Evolutionary conservation across 2,888 invertebrate species (phyloP).

Genomic region (Drosophila subquinaria): DNA sequence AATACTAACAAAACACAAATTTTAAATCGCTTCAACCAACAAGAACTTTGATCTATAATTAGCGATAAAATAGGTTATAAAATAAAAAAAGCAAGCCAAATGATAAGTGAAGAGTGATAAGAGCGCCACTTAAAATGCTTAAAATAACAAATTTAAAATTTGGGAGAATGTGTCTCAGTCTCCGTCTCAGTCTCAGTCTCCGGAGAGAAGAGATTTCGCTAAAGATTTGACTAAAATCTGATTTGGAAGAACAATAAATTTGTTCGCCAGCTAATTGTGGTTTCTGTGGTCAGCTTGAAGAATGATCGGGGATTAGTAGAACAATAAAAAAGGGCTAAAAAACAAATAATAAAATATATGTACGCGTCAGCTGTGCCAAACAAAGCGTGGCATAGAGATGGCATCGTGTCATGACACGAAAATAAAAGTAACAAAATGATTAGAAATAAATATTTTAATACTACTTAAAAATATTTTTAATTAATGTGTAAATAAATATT

Average conservation of each 20-base stretch:
- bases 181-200: background rate
- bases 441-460: background rate
- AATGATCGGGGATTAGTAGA: slow-evolving; percentile 41
- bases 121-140: slow-evolving; percentile 44
- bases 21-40: slow-evolving; percentile 26
- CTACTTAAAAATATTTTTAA: background rate
- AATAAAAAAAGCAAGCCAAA: slow-evolving; percentile 8
- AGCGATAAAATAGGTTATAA: slow-evolving; percentile 72
- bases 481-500: background rate
- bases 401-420: slow-evolving; percentile 19
- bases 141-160: slow-evolving; percentile 24
- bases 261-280: slow-evolving; percentile 62
- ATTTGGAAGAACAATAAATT: slow-evolving; percentile 67
- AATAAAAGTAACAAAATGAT: too few relatives aligned
- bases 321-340: slow-evolving; percentile 20
- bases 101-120: slow-evolving; percentile 61
- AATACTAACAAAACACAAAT: slow-evolving; percentile 16
- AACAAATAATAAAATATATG: slow-evolving; percentile 22
- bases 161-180: slow-evolving; percentile 51
- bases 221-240: slow-evolving; percentile 56
- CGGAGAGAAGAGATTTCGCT: slow-evolving; percentile 58
- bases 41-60: slow-evolving; percentile 61
- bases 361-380: slow-evolving; percentile 59
- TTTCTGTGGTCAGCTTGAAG: slow-evolving; percentile 70
- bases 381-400: slow-evolving; percentile 37